These are phyloP conservation scores for Asteroscopus sphinx DNA, from an alignment of 2,888 invertebrate species.

Conservation along the genomic window DNA sequence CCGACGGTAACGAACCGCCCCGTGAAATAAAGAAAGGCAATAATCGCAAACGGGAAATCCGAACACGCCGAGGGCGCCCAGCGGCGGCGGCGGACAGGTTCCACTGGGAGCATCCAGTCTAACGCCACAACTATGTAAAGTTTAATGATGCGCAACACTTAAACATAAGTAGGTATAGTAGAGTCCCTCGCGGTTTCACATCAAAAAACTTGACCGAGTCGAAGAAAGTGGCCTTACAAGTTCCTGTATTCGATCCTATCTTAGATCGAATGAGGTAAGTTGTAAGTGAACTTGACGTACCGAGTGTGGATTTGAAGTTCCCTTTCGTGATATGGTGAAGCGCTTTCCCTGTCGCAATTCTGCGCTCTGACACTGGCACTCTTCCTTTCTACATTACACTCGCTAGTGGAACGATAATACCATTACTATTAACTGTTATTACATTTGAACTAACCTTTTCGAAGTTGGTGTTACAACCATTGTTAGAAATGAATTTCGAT, in stretches of 20 bases:
- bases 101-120: constrained; percentile 63
- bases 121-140: constrained; percentile 70
- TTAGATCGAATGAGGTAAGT: constrained; percentile 76
- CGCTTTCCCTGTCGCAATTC: constrained; percentile 86
- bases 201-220: constrained; percentile 76
- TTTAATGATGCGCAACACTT: constrained; percentile 57
- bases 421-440: constrained; percentile 41
- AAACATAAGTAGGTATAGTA: constrained; percentile 57
- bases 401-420: constrained; percentile 59
- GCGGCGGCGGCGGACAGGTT: constrained; percentile 62
- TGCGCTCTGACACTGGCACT: constrained; percentile 84
- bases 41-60: constrained; percentile 85
- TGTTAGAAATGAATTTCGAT: constrained; percentile 27
- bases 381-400: constrained; percentile 86
- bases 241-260: constrained; percentile 75
- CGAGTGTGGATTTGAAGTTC: constrained; percentile 82
- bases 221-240: constrained; percentile 82
- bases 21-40: constrained; percentile 85
- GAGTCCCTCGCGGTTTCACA: constrained; percentile 56
- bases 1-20: constrained; percentile 79
- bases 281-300: constrained; percentile 72
- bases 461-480: constrained; percentile 20
- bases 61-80: constrained; percentile 75
- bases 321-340: constrained; percentile 84
- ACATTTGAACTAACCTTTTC: constrained; percentile 31